Evolutionary conservation across 2,113 vertebrate species (phyloP), one percentile per base, ranked within the genome.

Genomic region (Apodemus sylvaticus): DNA sequence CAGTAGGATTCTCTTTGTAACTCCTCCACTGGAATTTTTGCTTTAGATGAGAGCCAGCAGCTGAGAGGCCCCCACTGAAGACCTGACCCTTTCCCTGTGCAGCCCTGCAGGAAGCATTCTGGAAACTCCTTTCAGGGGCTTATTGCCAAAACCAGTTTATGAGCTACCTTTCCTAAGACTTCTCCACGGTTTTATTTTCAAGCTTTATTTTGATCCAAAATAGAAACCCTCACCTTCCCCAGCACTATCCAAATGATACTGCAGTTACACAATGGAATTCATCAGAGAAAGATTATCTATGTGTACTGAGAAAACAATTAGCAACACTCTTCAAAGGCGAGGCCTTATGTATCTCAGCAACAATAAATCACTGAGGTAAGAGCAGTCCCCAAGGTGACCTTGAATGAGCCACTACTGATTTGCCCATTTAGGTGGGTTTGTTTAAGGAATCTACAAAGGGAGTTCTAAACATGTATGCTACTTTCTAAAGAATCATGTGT

Each of bases 191-290:
- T 92, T 95, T 77, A 90, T 58, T 66, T 34, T 60, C 36, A 62
- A 7, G 29, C 78, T 42, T 91, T 78, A 31, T 86, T 90, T 96
- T 94, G 51, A 89, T 78, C 86, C 62, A 55, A 86, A 93, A 87
- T 24, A 68, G 31, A 91, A 90, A 89, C 42, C 70, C 14, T 31
- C 11, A 68, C 20, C 16, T 94, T 96, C 93, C 77, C 29, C 0
- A 74, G 4, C 60, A 36, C 82, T 89, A 77, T 68, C 77, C 74
- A 78, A 89, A 55, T 55, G 88, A 77, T 55, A 86, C 48, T 39
- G 31, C 62, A 83, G 20, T 86, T 89, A 31, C 10, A 87, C 77
- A 90, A 74, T 90, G 48, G 76, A 97, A 86, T 77, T 79, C 62
- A 64, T 87, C 73, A 45, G 91, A 88, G 62, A n/a, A 89, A 58